Evolutionary conservation across 2,888 invertebrate species (phyloP), one percentile per base, ranked within the genome.

Genomic region (Oxycera nigricornis): DNA sequence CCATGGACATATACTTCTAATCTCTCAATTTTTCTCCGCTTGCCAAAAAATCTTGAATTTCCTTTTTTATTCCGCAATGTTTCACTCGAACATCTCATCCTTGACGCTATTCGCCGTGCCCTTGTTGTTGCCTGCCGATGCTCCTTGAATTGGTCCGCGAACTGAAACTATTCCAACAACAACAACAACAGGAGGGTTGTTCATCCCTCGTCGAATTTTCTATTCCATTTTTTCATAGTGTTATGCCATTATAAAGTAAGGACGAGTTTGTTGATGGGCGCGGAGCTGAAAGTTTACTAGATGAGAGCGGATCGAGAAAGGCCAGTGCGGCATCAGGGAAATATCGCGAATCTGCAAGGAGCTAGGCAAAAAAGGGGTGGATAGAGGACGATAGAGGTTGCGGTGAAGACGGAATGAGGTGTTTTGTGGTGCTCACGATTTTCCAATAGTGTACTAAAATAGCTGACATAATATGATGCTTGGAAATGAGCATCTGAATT

Each of bases 131-230:
- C 35, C 20, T 52, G 61, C 65, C 62, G 75, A 68, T 31, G 67
- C 55, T 68, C 65, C 30, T 50, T 59, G 39, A 72, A 76, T 77
- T 78, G 78, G 80, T 80, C 83, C 82, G 83, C 70, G 70, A 70
- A 55, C 55, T 70, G 70, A 70, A 70, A 70, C 70, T 70, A 70
- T 70, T 70, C 70, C 70, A 55, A 52, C 30, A 70, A 31, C 70
- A 41, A 24, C 65, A 67, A 67, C 39, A 67, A 26, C 70, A 70
- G 52, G 70, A 52, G 55, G 52, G 39, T 65, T 39, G 31, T 70
- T 70, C 55, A 52, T 70, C 70, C 70, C 70, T 70, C 77, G 77
- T 77, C 76, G 76, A 76, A 76, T 77, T 77, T 77, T 73, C 75
- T 77, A 76, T 77, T 76, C 70, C 76, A 72, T 77, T 77, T 78